Percentiles rank a stretch among this genome's conserved stretches.
These are phyloP conservation scores for Sebastes minor DNA, from an alignment of 2,797 vertebrate genomes.

Conservation along the genomic window DNA sequence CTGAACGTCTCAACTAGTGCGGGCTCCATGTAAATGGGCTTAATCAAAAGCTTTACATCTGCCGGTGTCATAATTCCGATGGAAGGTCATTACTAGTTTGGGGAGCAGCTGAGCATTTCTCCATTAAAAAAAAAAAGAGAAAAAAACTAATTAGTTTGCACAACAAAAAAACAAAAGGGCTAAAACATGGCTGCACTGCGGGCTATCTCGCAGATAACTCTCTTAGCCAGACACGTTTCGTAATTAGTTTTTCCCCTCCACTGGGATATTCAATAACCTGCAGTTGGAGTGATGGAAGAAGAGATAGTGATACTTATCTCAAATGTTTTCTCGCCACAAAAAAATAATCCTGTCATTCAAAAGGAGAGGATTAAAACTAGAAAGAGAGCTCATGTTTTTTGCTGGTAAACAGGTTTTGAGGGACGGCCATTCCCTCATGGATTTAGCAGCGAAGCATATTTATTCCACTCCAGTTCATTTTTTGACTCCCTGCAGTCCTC, in stretches of 20 bases:
- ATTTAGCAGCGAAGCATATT: constrained; percentile 53
- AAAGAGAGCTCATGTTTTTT: constrained; percentile 57
- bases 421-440: constrained; percentile 47
- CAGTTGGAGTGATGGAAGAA: constrained; percentile 81
- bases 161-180: constrained; percentile 82
- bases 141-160: constrained; percentile 84
- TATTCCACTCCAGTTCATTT: constrained; percentile 53
- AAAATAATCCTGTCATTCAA: constrained; percentile 79
- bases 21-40: constrained; percentile 71
- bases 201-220: constrained; percentile 84
- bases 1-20: constrained; percentile 66
- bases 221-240: constrained; percentile 82
- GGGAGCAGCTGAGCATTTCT: constrained; percentile 75
- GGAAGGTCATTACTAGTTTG: constrained; percentile 81
- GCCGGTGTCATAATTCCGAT: constrained; percentile 79
- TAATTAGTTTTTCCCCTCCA: constrained; percentile 85
- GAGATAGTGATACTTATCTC: constrained; percentile 82
- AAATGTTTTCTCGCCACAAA: constrained; percentile 74
- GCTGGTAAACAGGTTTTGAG: constrained; percentile 69
- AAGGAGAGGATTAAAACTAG: constrained; percentile 74
- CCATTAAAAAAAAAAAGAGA: constrained; percentile 62
- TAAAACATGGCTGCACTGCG: constrained; percentile 81
- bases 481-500: constrained; percentile 44
- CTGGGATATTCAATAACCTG: constrained; percentile 85
- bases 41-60: constrained; percentile 82